Percentiles rank a stretch among this genome's conserved stretches.
phyloP scores from a whole-genome alignment of 2,113 vertebrate genomes.

The Chamaea fasciata region DNA sequence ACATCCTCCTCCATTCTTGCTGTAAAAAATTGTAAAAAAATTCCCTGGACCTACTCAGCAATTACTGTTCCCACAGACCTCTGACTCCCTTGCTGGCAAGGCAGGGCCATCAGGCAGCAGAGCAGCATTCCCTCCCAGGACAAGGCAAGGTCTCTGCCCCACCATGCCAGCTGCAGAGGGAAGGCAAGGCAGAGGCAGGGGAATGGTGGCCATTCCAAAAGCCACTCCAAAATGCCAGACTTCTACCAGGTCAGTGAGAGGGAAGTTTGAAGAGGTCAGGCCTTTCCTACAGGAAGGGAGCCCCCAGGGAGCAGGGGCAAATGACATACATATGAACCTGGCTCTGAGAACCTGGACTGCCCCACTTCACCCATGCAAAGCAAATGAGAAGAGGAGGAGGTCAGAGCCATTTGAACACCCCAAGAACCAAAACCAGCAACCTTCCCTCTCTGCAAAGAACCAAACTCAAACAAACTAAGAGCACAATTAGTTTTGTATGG shows the following conservation, averaged over 20 bases:
- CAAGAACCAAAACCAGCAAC: background rate
- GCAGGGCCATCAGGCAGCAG: background rate
- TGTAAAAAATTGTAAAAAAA: background rate
- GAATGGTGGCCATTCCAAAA: background rate
- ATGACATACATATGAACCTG: rapidly evolving
- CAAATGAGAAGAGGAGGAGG: background rate
- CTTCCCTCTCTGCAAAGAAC: background rate
- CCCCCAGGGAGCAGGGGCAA: rapidly evolving
- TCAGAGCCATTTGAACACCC: background rate
- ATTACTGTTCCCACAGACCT: background rate
- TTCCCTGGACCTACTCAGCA: background rate
- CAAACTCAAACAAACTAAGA: background rate
- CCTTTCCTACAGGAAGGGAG: background rate
- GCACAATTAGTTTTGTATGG: background rate
- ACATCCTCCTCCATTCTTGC: background rate
- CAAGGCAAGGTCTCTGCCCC: background rate
- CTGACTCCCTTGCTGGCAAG: background rate
- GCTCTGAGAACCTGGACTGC: background rate
- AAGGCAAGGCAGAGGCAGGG: background rate
- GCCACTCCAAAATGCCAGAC: background rate
- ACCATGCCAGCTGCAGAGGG: background rate
- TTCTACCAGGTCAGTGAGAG: background rate
- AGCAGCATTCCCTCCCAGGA: rapidly evolving
- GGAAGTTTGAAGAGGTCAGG: background rate
- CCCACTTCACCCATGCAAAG: background rate